These are phyloP conservation scores for Myopa testacea DNA, from an alignment of 2,888 invertebrate species.

Conservation along the genomic window DNA sequence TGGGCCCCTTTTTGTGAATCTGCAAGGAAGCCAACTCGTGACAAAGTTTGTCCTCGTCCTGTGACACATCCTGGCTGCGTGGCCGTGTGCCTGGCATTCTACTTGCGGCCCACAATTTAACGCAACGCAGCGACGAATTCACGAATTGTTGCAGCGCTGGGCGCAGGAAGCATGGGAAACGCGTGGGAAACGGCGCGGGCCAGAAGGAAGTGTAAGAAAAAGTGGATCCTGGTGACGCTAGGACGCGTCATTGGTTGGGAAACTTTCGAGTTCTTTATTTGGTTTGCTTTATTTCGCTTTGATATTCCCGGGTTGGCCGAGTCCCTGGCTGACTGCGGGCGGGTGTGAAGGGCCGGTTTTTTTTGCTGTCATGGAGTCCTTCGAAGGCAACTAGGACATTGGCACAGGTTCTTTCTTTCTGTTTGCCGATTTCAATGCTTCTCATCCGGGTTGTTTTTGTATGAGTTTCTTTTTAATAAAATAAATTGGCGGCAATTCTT, in stretches of 20 bases:
- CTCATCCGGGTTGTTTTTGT: not conserved
- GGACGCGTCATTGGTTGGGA: constrained; percentile 40
- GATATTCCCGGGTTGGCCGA: not conserved
- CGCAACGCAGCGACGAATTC: constrained; percentile 9
- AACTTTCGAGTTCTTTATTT: constrained; percentile 21
- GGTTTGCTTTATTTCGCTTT: not conserved
- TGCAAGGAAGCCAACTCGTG: constrained; percentile 31
- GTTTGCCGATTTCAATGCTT: constrained; percentile 42
- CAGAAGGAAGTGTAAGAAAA: not conserved
- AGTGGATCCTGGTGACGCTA: constrained; percentile 38
- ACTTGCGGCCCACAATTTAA: constrained; percentile 18
- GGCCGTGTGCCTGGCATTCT: constrained; percentile 34
- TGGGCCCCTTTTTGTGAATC: constrained; percentile 21
- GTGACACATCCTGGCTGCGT: constrained; percentile 8
- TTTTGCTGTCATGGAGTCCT: constrained; percentile 29
- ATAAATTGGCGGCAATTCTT: constrained; percentile 59
- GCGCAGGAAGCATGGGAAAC: constrained; percentile 2
- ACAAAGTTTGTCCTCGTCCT: constrained; percentile 10
- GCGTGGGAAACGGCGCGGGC: not conserved
- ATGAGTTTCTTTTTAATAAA: constrained; percentile 46
- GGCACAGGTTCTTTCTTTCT: constrained; percentile 35
- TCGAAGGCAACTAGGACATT: constrained; percentile 21
- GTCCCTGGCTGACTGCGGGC: not conserved
- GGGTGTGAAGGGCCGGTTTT: not conserved
- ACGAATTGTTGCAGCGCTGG: not conserved